A percentile compares a stretch with the other conserved stretches of the same genome.
phyloP scores from a whole-genome alignment of 2,113 vertebrate genomes.

The Piprites chloris region DNA sequence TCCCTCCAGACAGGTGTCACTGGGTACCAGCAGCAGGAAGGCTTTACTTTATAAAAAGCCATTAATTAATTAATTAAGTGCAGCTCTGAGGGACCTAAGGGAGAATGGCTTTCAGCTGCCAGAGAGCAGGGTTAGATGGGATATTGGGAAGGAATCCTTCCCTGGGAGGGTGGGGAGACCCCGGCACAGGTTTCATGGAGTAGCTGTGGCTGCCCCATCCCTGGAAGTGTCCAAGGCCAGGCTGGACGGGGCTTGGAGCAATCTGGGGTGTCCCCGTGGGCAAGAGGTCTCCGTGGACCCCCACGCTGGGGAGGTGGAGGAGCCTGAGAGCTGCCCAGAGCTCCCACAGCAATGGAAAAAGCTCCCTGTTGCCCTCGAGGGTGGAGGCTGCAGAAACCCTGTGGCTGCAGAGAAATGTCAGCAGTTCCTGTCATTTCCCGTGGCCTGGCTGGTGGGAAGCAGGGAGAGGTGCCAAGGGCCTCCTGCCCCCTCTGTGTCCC shows the following conservation, averaged over 20 bases:
- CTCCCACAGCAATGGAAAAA: neutral
- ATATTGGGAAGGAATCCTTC: neutral
- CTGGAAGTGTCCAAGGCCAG: neutral
- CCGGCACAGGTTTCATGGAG: neutral
- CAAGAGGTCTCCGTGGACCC: neutral
- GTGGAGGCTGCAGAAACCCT: neutral
- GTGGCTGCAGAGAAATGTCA: conserved; percentile 6
- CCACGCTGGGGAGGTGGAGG: rapidly evolving
- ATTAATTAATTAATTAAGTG: too few relatives aligned
- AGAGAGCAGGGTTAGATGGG: neutral
- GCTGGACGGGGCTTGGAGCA: neutral
- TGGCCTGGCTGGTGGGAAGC: neutral
- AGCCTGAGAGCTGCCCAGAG: rapidly evolving
- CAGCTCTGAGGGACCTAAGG: neutral
- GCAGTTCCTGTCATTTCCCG: neutral
- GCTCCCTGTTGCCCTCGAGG: rapidly evolving
- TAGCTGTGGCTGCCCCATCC: neutral
- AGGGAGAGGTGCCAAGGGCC: neutral
- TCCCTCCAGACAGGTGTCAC: neutral
- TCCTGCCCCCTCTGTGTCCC: neutral
- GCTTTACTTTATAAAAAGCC: neutral
- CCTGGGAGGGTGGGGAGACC: neutral
- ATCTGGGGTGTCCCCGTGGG: neutral
- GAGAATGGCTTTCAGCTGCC: neutral
- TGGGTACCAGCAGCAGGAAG: neutral